Conservation (phyloP, 1,140 invertebrate genomes). For the Aphelinus certus region DNA sequence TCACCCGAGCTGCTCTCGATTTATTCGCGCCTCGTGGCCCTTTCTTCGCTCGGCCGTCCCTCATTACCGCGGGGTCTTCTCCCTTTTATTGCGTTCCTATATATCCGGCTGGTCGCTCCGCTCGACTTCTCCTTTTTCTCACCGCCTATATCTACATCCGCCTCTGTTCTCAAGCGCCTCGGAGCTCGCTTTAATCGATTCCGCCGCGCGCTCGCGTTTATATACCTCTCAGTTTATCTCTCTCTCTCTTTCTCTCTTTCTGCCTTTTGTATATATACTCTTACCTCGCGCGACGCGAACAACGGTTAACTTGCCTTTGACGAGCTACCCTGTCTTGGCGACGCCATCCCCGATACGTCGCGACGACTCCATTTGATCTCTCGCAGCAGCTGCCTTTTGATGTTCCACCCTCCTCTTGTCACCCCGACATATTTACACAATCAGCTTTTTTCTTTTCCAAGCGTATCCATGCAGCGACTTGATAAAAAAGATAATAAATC, state of each 20-base stretch:
- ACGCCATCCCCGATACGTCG: too few species aligned
- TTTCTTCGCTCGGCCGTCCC: not conserved
- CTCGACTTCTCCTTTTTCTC: not conserved
- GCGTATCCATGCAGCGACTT: too few species aligned
- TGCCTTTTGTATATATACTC: not conserved
- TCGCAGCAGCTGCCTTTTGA: too few species aligned
- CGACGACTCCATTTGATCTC: too few species aligned
- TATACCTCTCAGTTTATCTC: constrained; percentile 26
- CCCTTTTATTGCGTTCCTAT: constrained; percentile 28
- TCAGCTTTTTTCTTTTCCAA: too few species aligned
- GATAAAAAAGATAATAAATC: too few species aligned
- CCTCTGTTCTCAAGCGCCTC: not conserved
- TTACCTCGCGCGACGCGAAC: too few species aligned
- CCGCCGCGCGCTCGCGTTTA: not conserved
- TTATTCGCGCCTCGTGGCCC: constrained; percentile 13
- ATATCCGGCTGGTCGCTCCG: not conserved
- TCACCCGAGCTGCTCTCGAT: constrained; percentile 24
- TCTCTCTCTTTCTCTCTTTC: not conserved
- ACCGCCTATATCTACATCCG: not conserved
- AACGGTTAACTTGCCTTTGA: too few species aligned
- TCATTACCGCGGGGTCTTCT: not conserved
- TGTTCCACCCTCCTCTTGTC: too few species aligned
- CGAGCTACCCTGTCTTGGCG: too few species aligned
- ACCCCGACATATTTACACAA: too few species aligned
- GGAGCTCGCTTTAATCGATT: constrained; percentile 24